Evolutionary conservation across 2,888 invertebrate species (phyloP).

Genomic region (Parapristionchus giblindavisi): DNA sequence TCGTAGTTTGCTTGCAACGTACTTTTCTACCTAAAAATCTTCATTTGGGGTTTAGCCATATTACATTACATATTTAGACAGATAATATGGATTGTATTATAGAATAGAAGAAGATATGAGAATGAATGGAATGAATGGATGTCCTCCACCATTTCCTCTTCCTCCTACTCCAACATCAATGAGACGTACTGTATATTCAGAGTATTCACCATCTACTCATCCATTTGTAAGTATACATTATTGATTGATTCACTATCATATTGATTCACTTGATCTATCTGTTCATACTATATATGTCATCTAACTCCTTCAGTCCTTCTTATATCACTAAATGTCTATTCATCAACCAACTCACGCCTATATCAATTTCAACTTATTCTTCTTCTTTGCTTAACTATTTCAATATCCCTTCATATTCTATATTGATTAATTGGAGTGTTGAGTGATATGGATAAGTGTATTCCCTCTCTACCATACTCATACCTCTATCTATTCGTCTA

Average conservation of each 20-base stretch:
- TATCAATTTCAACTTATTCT: background rate
- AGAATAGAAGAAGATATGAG: constrained; percentile 9
- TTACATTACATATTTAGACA: too few relatives aligned
- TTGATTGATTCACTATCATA: too few relatives aligned
- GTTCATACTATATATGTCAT: too few relatives aligned
- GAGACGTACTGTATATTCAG: constrained; percentile 23
- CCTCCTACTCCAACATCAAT: constrained; percentile 18
- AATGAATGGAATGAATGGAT: too few relatives aligned
- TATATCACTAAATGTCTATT: too few relatives aligned
- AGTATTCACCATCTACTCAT: background rate
- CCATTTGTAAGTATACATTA: constrained; percentile 21
- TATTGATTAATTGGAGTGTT: background rate
- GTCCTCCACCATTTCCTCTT: background rate
- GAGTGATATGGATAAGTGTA: background rate
- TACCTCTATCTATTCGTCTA: background rate
- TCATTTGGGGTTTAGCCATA: too few relatives aligned
- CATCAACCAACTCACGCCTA: background rate
- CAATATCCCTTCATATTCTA: background rate
- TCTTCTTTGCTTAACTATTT: background rate
- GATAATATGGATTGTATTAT: too few relatives aligned
- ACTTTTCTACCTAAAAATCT: too few relatives aligned
- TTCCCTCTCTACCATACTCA: background rate
- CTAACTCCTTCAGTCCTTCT: too few relatives aligned
- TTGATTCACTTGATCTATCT: too few relatives aligned
- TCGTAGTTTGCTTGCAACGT: too few relatives aligned